Evolutionary conservation across 2,113 vertebrate genomes (phyloP).

Genomic region (Cyanoderma ruficeps): DNA sequence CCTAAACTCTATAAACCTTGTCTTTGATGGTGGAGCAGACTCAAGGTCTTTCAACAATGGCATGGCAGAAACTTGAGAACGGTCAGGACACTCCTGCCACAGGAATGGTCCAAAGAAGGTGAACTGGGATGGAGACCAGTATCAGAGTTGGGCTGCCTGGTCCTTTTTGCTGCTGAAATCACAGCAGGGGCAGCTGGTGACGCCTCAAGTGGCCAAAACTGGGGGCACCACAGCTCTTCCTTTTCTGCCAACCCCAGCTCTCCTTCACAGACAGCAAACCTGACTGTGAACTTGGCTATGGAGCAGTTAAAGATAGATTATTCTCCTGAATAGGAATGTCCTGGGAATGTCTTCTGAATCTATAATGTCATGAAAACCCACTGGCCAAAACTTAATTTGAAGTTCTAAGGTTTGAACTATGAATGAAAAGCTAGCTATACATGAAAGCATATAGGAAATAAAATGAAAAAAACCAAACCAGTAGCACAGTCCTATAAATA

Average conservation of each 20-base stretch:
- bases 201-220: fast-evolving
- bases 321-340: background rate
- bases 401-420: background rate
- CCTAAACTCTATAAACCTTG: fast-evolving
- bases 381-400: background rate
- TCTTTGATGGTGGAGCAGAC: background rate
- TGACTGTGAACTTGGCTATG: background rate
- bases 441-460: background rate
- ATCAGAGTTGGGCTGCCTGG: background rate
- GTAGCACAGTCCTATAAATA: background rate
- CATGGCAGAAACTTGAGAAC: background rate
- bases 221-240: background rate
- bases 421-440: background rate
- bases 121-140: background rate
- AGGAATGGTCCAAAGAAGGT: background rate
- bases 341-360: background rate
- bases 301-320: background rate
- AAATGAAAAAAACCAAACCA: background rate
- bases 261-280: background rate
- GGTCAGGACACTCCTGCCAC: background rate
- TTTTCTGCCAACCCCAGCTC: background rate
- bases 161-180: background rate
- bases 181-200: background rate
- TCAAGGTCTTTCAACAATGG: background rate
- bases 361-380: background rate